Base-by-base conservation (phyloP, 92 coral and sea anemone species). In the Porites rus region DNA sequence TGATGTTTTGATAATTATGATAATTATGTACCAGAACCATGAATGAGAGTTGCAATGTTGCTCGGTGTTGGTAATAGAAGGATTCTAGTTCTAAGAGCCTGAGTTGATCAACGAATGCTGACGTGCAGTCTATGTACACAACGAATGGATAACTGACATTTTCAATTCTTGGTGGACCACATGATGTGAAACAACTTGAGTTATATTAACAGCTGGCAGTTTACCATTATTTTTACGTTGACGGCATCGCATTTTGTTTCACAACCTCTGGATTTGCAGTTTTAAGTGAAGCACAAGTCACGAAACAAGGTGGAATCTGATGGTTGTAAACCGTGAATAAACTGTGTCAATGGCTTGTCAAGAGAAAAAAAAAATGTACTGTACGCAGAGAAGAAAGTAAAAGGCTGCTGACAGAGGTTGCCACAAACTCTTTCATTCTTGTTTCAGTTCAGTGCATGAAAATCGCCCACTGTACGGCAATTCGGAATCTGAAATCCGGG, bases 61-160 rank as follows among this genome's bases (percentile, higher is more conserved):
- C 5, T 38, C 46, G 46, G 54, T 17, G 20, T 7, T 14, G 70
- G 59, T 46, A 46, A 65, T 81, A 59, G 43, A 53, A 81, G 76
- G 67, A 69, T 70, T 18, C 61, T 17, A 60, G 46, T 38, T 38
- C 46, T 6, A 17, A 56, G 68, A 81, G 67, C 67, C 18, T 25
- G 58, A 25, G 76, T 56, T 58, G 86, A 31, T 58, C 69, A 72
- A 53, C 52, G 67, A 56, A 56, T 81, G 69, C 43, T 17, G 22
- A 70, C 20, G 22, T 72, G 72, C 63, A 11, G 60, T 56, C 87
- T 74, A 83, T 83, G 73, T 74, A 74, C 80, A 83, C 60, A 74
- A 63, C 28, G 80, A 83, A 81, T 81, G 86, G 77, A 81, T 71
- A 80, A 21, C 66, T 22, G 59, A 10, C 56, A 80, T 59, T 50